phyloP scores from a whole-genome alignment of 2,797 vertebrate species.

The Anniella stebbinsi region DNA sequence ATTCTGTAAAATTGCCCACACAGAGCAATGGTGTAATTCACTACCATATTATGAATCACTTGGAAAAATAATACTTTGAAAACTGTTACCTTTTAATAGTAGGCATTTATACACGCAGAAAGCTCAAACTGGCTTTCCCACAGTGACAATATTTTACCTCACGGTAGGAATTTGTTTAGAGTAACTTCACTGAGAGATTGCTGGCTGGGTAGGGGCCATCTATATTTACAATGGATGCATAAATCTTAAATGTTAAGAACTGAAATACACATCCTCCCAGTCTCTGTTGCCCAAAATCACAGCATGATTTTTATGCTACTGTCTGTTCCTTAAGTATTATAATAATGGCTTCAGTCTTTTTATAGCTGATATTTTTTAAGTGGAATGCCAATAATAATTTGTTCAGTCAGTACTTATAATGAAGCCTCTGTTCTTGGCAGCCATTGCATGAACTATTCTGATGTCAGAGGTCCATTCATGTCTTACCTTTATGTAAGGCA shows the following conservation, averaged over 20 bases:
- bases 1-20: constrained; percentile 31
- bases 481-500: neutral
- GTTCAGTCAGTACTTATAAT: neutral
- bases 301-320: neutral
- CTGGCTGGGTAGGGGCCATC: neutral
- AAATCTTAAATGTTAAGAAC: neutral
- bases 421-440: neutral
- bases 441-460: neutral
- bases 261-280: constrained; percentile 13
- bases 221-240: neutral
- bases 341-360: neutral
- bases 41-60: constrained; percentile 36
- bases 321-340: neutral
- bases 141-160: neutral
- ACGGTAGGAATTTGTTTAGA: constrained; percentile 12
- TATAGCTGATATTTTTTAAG: neutral
- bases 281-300: constrained; percentile 2
- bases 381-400: neutral
- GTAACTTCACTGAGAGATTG: constrained; percentile 10
- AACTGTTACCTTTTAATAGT: constrained; percentile 22
- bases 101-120: constrained; percentile 2
- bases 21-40: constrained; percentile 17
- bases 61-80: constrained; percentile 17
- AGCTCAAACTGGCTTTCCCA: constrained; percentile 19
- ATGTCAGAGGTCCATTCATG: neutral